Evolutionary conservation across 2,888 invertebrate genomes (phyloP), one percentile per base, ranked within the genome.

Genomic region (Ochropleura plecta): DNA sequence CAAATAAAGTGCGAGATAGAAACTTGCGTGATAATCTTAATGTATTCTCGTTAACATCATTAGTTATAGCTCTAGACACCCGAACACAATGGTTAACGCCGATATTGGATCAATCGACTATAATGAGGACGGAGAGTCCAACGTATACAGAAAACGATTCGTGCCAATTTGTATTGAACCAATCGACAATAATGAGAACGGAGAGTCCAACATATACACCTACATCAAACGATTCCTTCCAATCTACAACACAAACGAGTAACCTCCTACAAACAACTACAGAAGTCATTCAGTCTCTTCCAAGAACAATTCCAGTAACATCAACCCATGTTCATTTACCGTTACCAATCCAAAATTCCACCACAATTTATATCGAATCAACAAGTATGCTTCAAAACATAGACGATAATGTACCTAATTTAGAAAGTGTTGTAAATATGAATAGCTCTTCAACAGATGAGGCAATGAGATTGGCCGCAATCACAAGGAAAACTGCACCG

Each of bases 401-500:
- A 12, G 64, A 71, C 2, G 64, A 71, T 53, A 63, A 30, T n/a
- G 12, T 70, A 12, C 71, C 71, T 10, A 48, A 53, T 46, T 57
- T 71, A 71, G 64, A 71, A 64, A 64, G n/a, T 57, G 64, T 71
- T 64, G 46, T 71, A 7, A 30, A 10, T n/a, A 30, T 48, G 16
- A 57, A 57, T 71, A 55, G 16, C n/a, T 8, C 14, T 64, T 48
- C 40, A n/a, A 40, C 42, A 16, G n/a, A 46, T 55, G 48, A 55
- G 16, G 44, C 44, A 40, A 55, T 76, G 59, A 73, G 76, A 76
- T 73, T 76, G 14, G 76, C 76, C n/a, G 64, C 30, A 2, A 70
- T 81, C 8, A 42, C 53, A 46, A 73, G 65, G 12, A 78, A 78
- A 75, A 78, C 75, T 4, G 78, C 68, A 42, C 70, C 78, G 4